Percentiles rank a stretch among this genome's conserved stretches.
phyloP scores from a whole-genome alignment of 2,113 vertebrate species.

The Ammodytes marinus region DNA sequence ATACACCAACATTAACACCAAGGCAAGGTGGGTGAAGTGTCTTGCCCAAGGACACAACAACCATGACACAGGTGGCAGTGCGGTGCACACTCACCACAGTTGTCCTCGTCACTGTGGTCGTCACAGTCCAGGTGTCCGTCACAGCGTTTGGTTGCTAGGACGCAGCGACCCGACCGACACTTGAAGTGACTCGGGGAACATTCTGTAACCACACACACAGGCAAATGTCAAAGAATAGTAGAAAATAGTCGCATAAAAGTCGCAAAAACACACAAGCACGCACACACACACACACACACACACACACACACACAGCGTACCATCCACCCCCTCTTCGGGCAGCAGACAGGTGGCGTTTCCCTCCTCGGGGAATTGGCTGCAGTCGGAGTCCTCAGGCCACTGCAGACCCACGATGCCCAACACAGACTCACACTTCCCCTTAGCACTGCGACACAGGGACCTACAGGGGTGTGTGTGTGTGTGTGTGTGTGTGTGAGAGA shows the following conservation, averaged over 20 bases:
- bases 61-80: too few species aligned
- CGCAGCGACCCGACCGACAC: slow-evolving; percentile 92
- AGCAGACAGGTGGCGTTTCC: slow-evolving; percentile 90
- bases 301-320: slow-evolving; percentile 65
- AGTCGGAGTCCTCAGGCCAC: slow-evolving; percentile 96
- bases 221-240: slow-evolving; percentile 7
- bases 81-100: slow-evolving; percentile 88
- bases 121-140: slow-evolving; percentile 96
- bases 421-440: slow-evolving; percentile 93
- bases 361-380: slow-evolving; percentile 93
- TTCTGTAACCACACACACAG: slow-evolving; percentile 82
- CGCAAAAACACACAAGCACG: background rate
- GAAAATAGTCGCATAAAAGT: background rate
- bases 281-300: background rate
- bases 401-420: slow-evolving; percentile 95
- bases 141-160: slow-evolving; percentile 92
- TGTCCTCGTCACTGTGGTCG: slow-evolving; percentile 95
- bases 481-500: too few species aligned
- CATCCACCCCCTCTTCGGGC: slow-evolving; percentile 91
- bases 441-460: slow-evolving; percentile 90
- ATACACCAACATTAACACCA: too few species aligned
- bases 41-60: too few species aligned
- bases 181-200: slow-evolving; percentile 98
- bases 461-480: slow-evolving; percentile 68
- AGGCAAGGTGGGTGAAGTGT: too few species aligned